Evolutionary conservation across 64 coral and sea anemone genomes (phyloP), one percentile per base, ranked within the genome.

Genomic region (Montipora efflorescens): DNA sequence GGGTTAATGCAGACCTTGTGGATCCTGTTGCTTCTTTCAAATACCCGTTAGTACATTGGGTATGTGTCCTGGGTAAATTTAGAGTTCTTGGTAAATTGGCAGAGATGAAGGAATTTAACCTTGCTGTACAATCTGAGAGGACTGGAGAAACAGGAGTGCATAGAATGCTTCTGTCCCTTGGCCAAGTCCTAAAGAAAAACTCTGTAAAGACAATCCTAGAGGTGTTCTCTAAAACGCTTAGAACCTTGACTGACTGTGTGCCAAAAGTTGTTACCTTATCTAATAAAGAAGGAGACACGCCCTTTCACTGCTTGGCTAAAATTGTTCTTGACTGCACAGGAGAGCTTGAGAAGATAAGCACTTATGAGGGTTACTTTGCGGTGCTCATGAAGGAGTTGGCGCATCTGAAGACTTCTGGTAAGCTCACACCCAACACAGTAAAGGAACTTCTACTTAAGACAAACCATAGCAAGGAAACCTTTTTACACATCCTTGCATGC

Each of bases 401-500:
- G 3, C 66, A 64, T 72, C 47, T 86, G 3, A 48, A 48, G 59
- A 51, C 45, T 46, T 71, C 82, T 71, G 82, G 66, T 6, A 86
- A 86, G 66, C 45, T 86, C 8, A 71, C 18, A 8, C 9, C 82
- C 11, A 44, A 86, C 5, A 13, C 9, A 12, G 62, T 72, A 16
- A 36, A 28, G 16, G 66, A 86, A 10, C 82, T 86, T 47, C 67
- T 86, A 11, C 20, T 86, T 43, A 86, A 86, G 66, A 72, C 66
- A 45, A 86, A 86, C 66, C 48, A 70, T 4, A 72, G 62, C 47
- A 47, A 71, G 47, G 82, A 86, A 16, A 86, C 62, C 36, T 86
- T 86, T 71, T 44, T 86, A 18, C 82, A 86, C n/a, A 86, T 86
- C 66, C 67, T 86, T 21, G 82, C 82, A 18, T 86, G 82, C 66